phyloP scores from a whole-genome alignment of 2,113 vertebrate genomes.

The Brienomyrus longianalis region DNA sequence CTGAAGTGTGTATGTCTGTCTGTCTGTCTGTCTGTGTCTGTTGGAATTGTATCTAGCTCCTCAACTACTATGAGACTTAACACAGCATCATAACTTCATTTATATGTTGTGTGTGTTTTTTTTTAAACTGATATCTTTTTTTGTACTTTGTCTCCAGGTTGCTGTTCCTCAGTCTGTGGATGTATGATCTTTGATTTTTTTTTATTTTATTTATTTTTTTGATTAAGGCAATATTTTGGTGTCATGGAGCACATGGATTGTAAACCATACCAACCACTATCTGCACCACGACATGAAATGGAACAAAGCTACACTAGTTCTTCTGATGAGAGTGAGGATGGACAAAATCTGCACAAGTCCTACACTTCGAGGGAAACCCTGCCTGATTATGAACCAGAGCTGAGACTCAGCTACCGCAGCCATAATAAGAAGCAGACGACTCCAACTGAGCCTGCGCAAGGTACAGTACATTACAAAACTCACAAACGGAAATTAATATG shows the following conservation, averaged over 20 bases:
- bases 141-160: conserved; percentile 43
- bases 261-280: conserved; percentile 79
- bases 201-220: too few species aligned
- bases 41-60: neutral
- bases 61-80: neutral
- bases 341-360: conserved; percentile 68
- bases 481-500: neutral
- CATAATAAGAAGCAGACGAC: conserved; percentile 70
- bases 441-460: conserved; percentile 64
- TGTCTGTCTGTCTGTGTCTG: neutral
- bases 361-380: conserved; percentile 73
- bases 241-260: conserved; percentile 81
- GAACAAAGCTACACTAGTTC: conserved; percentile 79
- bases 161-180: conserved; percentile 39
- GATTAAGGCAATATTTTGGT: conserved; percentile 52
- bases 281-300: conserved; percentile 77
- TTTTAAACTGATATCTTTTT: neutral
- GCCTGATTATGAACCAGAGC: conserved; percentile 73
- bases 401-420: conserved; percentile 74
- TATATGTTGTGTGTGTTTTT: conserved; percentile 9
- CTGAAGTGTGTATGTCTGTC: neutral
- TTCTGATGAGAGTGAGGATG: conserved; percentile 80
- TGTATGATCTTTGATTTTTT: conserved; percentile 49
- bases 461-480: conserved; percentile 41
- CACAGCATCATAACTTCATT: neutral